These are phyloP conservation scores for Trachymyrmex cornetzi DNA, from an alignment of 1,140 invertebrate species.

Conservation along the genomic window DNA sequence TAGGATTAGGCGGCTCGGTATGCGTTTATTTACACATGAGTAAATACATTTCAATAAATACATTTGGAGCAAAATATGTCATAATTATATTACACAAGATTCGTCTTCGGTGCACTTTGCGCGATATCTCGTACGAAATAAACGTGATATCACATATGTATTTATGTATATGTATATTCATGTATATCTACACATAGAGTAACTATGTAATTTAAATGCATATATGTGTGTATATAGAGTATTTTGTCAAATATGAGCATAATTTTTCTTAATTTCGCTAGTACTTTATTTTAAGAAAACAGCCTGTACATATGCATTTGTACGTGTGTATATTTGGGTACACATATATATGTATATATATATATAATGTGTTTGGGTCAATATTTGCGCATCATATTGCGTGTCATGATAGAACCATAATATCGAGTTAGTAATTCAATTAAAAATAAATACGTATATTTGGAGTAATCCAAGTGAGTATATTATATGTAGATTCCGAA, in stretches of 20 bases:
- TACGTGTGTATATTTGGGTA: neutral
- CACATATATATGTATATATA: neutral
- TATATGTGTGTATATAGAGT: conserved; percentile 33
- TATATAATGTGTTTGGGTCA: neutral
- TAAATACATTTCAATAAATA: conserved; percentile 75
- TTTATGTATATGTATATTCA: neutral
- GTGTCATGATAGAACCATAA: conserved; percentile 3
- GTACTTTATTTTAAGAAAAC: neutral
- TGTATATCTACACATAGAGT: conserved; percentile 8
- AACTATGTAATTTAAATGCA: conserved; percentile 8
- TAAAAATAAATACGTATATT: conserved; percentile 31
- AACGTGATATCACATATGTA: neutral
- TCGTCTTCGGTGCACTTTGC: neutral
- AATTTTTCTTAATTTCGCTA: neutral
- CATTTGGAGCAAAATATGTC: conserved; percentile 47
- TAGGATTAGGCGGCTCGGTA: conserved; percentile 27
- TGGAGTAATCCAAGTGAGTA: neutral
- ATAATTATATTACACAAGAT: conserved; percentile 48
- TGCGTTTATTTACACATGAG: conserved; percentile 71
- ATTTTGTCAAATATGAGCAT: neutral
- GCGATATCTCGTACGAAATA: neutral
- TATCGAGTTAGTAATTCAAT: conserved; percentile 3
- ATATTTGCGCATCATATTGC: neutral
- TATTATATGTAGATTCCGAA: neutral
- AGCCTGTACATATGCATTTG: neutral